Conservation (phyloP, 2,113 vertebrate genomes). For the Anser cygnoides region DNA sequence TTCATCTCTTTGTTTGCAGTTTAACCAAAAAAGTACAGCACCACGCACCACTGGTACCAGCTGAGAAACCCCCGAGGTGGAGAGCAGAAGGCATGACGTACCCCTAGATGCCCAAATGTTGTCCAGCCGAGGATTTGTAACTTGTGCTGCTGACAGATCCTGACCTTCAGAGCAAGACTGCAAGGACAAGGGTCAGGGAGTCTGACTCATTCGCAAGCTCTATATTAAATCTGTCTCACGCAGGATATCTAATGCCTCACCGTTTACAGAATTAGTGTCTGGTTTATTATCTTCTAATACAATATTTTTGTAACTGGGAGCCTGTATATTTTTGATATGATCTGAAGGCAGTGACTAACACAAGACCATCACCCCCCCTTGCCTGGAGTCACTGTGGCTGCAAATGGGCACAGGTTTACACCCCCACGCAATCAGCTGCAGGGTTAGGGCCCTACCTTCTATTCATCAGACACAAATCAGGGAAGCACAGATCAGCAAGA, state of each 20-base stretch:
- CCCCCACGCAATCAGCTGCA: neutral
- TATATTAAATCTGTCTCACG: constrained; percentile 45
- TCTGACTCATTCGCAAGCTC: constrained; percentile 3
- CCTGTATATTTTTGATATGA: neutral
- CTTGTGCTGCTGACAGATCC: neutral
- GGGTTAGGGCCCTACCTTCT: neutral
- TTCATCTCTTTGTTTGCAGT: neutral
- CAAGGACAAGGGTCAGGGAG: neutral
- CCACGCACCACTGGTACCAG: no score
- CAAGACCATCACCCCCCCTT: neutral
- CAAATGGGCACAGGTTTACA: neutral
- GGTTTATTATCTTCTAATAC: constrained; percentile 16
- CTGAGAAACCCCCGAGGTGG: neutral
- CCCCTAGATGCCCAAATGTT: neutral
- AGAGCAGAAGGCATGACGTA: neutral
- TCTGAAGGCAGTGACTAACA: neutral
- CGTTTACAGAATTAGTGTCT: constrained; percentile 25
- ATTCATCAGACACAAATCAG: neutral
- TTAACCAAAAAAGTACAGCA: neutral
- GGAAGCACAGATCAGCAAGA: neutral
- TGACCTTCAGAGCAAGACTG: constrained; percentile 18
- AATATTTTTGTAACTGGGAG: neutral
- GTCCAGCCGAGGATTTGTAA: neutral
- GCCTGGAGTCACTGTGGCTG: neutral
- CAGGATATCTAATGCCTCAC: neutral